phyloP scores from a whole-genome alignment of 2,888 invertebrate species.

The Epirrhoe tristata region DNA sequence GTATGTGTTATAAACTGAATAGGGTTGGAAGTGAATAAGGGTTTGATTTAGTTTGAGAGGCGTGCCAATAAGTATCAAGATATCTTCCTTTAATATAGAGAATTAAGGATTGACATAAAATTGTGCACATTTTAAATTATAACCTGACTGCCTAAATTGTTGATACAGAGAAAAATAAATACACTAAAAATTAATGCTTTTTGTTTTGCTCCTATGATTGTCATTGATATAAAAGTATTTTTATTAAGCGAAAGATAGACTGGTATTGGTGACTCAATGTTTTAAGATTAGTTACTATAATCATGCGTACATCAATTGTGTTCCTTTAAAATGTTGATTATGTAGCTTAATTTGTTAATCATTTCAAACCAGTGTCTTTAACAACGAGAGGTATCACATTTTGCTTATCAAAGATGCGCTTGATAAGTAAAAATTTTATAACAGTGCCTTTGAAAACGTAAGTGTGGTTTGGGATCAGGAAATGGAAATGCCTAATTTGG shows the following conservation, averaged over 20 bases:
- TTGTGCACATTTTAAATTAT: neutral
- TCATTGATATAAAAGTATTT: neutral
- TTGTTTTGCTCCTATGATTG: neutral
- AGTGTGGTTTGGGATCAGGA: slow-evolving; percentile 9
- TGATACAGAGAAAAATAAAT: neutral
- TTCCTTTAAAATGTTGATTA: slow-evolving; percentile 24
- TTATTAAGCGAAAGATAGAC: neutral
- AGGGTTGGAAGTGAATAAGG: neutral
- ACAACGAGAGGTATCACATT: slow-evolving; percentile 14
- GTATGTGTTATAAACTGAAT: slow-evolving; percentile 8
- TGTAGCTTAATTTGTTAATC: slow-evolving; percentile 25
- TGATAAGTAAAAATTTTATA: slow-evolving; percentile 21
- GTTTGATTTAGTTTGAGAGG: neutral
- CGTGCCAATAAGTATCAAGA: slow-evolving; percentile 25
- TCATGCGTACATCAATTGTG: slow-evolving; percentile 14
- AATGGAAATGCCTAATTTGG: slow-evolving; percentile 14
- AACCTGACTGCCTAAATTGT: neutral
- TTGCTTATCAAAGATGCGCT: slow-evolving; percentile 15
- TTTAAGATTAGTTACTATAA: neutral
- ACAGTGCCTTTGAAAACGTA: slow-evolving; percentile 33
- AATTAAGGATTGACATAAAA: slow-evolving; percentile 1
- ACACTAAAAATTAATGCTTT: neutral
- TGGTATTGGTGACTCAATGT: neutral
- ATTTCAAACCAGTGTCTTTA: slow-evolving; percentile 2
- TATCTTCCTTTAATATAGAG: slow-evolving; percentile 13